A percentile compares a stretch with the other conserved stretches of the same genome.
Conservation (phyloP, 2,888 invertebrate genomes). For the Anarsia innoxiella region DNA sequence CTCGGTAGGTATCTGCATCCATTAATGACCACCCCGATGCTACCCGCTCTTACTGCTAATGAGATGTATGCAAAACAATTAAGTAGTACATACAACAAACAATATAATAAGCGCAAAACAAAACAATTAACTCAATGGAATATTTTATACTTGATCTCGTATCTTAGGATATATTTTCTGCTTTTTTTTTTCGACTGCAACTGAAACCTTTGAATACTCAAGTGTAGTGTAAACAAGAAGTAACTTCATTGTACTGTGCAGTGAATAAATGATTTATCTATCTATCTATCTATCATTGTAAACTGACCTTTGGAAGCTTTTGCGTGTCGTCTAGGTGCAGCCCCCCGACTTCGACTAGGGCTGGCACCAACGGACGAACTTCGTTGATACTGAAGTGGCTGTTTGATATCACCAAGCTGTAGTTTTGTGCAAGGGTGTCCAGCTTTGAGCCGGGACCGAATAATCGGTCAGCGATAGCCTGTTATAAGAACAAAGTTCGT, state of each 20-base stretch:
- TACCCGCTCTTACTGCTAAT: conserved; percentile 2
- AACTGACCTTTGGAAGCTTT: conserved; percentile 55
- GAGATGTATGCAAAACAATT: conserved; percentile 2
- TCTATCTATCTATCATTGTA: too few relatives aligned
- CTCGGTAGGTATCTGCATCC: conserved; percentile 3
- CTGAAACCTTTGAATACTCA: too few relatives aligned
- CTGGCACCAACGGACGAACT: conserved; percentile 71
- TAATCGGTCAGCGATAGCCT: conserved; percentile 62
- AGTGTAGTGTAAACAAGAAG: too few relatives aligned
- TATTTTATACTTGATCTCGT: too few relatives aligned
- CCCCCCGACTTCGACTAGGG: conserved; percentile 74
- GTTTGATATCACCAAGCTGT: conserved; percentile 71
- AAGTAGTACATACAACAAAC: too few relatives aligned
- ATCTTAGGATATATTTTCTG: too few relatives aligned
- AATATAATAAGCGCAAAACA: too few relatives aligned
- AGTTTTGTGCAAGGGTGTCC: conserved; percentile 59
- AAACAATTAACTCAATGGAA: too few relatives aligned
- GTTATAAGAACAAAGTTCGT: conserved; percentile 23
- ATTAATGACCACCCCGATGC: conserved; percentile 3
- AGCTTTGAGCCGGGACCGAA: conserved; percentile 67
- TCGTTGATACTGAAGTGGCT: conserved; percentile 74
- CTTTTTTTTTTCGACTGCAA: too few relatives aligned
- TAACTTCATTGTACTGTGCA: too few relatives aligned
- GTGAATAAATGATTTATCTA: too few relatives aligned
- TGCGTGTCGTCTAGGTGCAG: conserved; percentile 66